Evolutionary conservation across 2,797 vertebrate species (phyloP), one percentile per base, ranked within the genome.

Genomic region (Hipposideros larvatus): DNA sequence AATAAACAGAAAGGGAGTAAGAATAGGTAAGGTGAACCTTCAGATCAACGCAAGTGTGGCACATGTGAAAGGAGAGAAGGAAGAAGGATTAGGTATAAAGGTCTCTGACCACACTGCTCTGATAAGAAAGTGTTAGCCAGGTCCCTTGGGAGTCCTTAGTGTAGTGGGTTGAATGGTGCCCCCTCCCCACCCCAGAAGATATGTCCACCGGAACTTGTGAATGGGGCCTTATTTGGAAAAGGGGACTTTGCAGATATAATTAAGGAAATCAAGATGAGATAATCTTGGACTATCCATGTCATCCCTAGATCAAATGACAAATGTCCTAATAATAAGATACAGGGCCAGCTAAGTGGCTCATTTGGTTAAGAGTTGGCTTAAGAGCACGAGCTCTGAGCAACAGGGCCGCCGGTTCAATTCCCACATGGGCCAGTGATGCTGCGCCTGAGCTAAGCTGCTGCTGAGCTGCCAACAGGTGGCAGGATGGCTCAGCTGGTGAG

Each of bases 241-340:
- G 4, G 15, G 14, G 6, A 90, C 18, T 70, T 87, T 79, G 13
- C 19, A 68, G 13, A 77, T 86, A 22, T 26, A 66, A 82, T n/a
- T 37, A 88, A 93, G 59, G 31, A 82, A 51, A 41, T 51, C 22
- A 63, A 63, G 41, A 85, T 82, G 41, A 93, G 80, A 78, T 93
- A 57, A 79, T 96, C 51, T 37, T 91, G 28, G 13, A 65, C 70
- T 75, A 71, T 59, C 18, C 37, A 70, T 13, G 14, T 53, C 13
- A 28, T 26, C 7, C 28, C 59, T 53, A 87, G n/a, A 55, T 74
- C 7, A 28, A 87, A 94, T 31, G 34, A 57, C 34, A 65, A 18
- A 65, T 93, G 74, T 51, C 14, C 48, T 51, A 15, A 65, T 11
- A 73, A 51, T 37, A 37, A 37, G 37, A 37, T 37, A 37, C 37